phyloP scores from a whole-genome alignment of 2,113 vertebrate species.

The Bos indicus region DNA sequence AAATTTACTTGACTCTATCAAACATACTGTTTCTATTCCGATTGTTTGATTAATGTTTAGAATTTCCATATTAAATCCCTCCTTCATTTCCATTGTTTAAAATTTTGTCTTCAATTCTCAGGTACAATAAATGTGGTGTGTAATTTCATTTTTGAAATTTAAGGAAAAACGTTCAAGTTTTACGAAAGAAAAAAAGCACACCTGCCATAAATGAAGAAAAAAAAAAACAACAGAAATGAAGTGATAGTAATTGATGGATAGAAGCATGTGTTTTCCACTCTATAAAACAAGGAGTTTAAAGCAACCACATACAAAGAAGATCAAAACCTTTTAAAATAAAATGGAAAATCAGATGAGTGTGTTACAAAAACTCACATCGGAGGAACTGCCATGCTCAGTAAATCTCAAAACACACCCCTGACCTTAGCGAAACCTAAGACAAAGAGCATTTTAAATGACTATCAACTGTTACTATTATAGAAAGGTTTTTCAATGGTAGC shows the following conservation, averaged over 20 bases:
- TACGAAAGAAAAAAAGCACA: not conserved
- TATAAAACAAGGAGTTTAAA: not conserved
- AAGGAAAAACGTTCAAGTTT: not conserved
- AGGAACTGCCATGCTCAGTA: not conserved
- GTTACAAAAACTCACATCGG: not conserved
- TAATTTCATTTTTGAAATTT: not conserved
- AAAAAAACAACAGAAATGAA: not conserved
- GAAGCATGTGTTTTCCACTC: not conserved
- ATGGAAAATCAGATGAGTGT: not conserved
- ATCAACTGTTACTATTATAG: not conserved
- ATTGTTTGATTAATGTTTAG: not conserved
- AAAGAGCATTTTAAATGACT: not conserved
- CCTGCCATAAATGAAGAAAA: not conserved
- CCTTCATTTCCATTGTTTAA: not conserved
- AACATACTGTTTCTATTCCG: fast-evolving
- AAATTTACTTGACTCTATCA: not conserved
- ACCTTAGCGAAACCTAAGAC: not conserved
- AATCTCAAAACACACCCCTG: not conserved
- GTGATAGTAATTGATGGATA: not conserved
- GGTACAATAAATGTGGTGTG: not conserved
- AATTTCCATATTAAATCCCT: not conserved
- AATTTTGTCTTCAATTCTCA: not conserved
- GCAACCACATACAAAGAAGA: not conserved
- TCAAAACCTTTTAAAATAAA: not conserved
- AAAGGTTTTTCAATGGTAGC: not conserved